Evolutionary conservation across 2,113 vertebrate species (phyloP).

Genomic region (Crocuta crocuta): DNA sequence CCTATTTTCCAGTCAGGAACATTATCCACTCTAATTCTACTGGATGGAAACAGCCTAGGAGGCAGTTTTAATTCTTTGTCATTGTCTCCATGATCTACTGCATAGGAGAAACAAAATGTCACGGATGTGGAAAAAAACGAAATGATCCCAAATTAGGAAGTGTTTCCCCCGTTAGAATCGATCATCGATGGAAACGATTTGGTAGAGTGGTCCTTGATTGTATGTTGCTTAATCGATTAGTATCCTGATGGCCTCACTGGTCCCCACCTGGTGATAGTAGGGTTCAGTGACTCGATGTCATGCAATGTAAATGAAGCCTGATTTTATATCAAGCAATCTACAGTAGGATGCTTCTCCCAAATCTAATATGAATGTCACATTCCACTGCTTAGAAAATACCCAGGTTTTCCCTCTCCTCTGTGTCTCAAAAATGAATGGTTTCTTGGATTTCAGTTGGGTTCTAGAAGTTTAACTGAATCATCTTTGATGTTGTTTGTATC

Average conservation of each 20-base stretch:
- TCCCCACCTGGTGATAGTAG: not conserved
- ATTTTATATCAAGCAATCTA: constrained; percentile 6
- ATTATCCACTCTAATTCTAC: not conserved
- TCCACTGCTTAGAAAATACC: not conserved
- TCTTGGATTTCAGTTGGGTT: constrained; percentile 50
- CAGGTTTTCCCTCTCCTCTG: not conserved
- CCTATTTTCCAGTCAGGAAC: not conserved
- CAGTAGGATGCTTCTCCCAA: not conserved
- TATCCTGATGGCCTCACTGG: not conserved
- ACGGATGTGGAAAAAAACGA: not conserved
- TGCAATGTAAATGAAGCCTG: not conserved
- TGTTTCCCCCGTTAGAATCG: not conserved
- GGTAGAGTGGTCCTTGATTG: not conserved
- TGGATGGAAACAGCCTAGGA: not conserved
- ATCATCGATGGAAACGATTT: not conserved
- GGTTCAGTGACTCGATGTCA: not conserved
- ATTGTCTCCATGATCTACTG: not conserved
- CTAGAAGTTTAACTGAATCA: constrained; percentile 47
- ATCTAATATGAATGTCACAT: not conserved
- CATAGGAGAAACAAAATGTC: not conserved
- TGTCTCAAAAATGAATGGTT: not conserved
- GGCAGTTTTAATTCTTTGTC: not conserved
- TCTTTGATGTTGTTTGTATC: constrained; percentile 17
- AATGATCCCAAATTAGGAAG: not conserved
- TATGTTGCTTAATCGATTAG: not conserved